Base-by-base conservation (phyloP, 2,888 invertebrate species). In the Lasiommata megera region DNA sequence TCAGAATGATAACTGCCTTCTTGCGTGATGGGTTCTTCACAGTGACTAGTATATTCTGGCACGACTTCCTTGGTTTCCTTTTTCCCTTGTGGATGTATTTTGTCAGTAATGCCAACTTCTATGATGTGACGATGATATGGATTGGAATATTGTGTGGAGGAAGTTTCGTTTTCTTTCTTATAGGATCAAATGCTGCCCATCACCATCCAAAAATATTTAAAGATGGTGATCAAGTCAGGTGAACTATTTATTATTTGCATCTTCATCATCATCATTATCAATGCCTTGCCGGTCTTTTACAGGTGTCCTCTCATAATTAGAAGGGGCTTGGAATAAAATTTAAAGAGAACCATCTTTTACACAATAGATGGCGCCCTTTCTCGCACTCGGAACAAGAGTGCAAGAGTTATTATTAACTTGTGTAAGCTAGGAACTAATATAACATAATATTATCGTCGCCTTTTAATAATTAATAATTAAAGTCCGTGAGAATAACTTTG, bases 191-290 rank as follows among this genome's bases (percentile, higher is more conserved):
- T 72, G 96, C 95, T 3, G 96, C 94, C 0, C 96, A 97, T 81
- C 96, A 96, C 75, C 95, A 96, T 78, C 96, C 96, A 0, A 92
- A 94, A 54, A 93, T 95, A 47, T 95, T 94, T 71, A 96, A 96
- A 73, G 96, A 96, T 72, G 96, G 96, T 0, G 96, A 96, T 77
- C 80, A 92, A 66, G 86, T 92, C 40, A 92, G 92, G 94, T 94
- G 82, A 41, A n/a, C 12, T 9, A 9, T 11, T 40, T 23, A 52
- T 29, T 34, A 12, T 43, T n/a, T 23, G 1, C 11, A 44, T 31
- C 7, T 31, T 31, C 7, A 31, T 31, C 31, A 31, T 31, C 7
- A 5, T 7, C 7, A 31, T 7, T n/a, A n/a, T n/a, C n/a, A n/a
- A n/a, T n/a, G n/a, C n/a, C n/a, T n/a, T n/a, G n/a, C n/a, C n/a